These are phyloP conservation scores for Lophotis ruficrista DNA, from an alignment of 2,113 vertebrate species.

Conservation along the genomic window DNA sequence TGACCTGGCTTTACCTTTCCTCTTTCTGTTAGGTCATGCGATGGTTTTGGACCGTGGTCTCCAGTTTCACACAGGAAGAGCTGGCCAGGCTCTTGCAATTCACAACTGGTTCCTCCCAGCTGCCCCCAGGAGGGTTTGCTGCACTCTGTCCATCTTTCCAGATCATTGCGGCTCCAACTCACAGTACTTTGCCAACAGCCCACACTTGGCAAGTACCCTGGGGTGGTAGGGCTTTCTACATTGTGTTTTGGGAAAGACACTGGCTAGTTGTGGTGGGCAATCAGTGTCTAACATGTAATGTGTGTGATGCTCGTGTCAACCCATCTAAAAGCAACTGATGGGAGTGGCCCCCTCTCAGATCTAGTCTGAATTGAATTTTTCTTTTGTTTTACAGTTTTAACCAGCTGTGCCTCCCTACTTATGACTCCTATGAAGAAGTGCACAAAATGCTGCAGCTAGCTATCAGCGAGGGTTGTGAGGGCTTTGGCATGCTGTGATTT, in stretches of 20 bases:
- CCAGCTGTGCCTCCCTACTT: constrained; percentile 99
- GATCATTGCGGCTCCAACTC: constrained; percentile 95
- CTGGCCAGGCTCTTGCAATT: constrained; percentile 96
- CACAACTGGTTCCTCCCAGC: constrained; percentile 96
- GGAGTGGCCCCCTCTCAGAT: background rate
- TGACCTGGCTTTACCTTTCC: background rate
- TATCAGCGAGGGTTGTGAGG: constrained; percentile 98
- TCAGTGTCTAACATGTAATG: background rate
- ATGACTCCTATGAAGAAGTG: constrained; percentile 98
- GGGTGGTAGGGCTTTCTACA: background rate
- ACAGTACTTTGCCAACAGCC: constrained; percentile 96
- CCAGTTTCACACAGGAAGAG: constrained; percentile 97
- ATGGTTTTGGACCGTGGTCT: constrained; percentile 99
- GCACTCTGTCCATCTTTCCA: constrained; percentile 97
- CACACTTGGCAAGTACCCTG: constrained; percentile 89
- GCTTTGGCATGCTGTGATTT: constrained; percentile 97
- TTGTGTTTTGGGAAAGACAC: background rate
- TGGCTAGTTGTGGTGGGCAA: background rate
- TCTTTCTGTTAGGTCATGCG: constrained; percentile 90
- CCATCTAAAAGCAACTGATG: background rate
- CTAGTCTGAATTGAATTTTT: background rate
- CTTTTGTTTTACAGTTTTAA: constrained; percentile 88
- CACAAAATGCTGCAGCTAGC: constrained; percentile 98
- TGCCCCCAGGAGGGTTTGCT: constrained; percentile 94
- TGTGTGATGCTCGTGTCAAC: background rate